Percentiles rank a stretch among this genome's conserved stretches.
Conservation (phyloP, 2,113 vertebrate species). For the Sciurus niger region DNA sequence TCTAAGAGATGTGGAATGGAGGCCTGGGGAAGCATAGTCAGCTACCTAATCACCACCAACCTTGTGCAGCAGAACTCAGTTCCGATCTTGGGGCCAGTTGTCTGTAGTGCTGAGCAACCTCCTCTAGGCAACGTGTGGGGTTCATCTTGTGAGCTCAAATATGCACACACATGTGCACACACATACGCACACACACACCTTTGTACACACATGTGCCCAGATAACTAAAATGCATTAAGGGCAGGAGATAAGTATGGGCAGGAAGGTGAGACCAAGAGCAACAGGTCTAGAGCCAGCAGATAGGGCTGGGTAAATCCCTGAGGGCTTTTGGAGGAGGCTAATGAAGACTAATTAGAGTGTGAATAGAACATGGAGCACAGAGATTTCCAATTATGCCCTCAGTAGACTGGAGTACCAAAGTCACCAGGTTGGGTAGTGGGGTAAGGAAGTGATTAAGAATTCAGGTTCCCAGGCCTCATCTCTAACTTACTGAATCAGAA, state of each 20-base stretch:
- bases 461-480: neutral
- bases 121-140: neutral
- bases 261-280: neutral
- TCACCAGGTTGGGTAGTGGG: too few relatives aligned
- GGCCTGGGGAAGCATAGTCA: neutral
- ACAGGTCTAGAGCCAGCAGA: neutral
- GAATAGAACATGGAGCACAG: fast-evolving
- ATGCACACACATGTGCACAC: neutral
- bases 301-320: neutral
- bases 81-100: neutral
- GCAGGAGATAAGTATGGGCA: neutral
- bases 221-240: neutral
- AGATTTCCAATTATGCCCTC: neutral
- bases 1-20: neutral
- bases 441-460: neutral
- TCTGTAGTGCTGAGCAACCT: neutral
- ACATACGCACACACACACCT: too few relatives aligned
- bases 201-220: neutral
- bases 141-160: neutral
- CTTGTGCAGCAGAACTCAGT: neutral
- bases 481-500: neutral
- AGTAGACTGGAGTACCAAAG: neutral
- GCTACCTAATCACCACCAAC: neutral
- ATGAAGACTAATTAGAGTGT: neutral
- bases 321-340: neutral